Conservation (phyloP, 2,888 invertebrate species). For the Cephus nigrinus region DNA sequence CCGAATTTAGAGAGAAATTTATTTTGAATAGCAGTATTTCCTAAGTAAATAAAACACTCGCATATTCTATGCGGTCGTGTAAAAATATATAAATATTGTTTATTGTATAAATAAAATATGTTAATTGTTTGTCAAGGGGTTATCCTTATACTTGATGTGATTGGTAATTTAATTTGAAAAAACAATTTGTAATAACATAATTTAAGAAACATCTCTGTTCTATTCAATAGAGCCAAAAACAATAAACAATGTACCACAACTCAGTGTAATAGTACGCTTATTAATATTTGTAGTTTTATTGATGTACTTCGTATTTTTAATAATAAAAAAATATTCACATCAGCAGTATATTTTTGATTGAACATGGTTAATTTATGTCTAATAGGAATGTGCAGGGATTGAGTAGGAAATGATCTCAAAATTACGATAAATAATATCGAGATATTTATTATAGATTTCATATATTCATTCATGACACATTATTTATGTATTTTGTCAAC, state of each 20-base stretch:
- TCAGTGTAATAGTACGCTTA: neutral
- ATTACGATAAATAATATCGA: neutral
- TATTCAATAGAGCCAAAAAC: slow-evolving; percentile 28
- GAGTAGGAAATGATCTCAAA: neutral
- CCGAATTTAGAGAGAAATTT: neutral
- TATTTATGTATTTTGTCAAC: neutral
- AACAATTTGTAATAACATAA: neutral
- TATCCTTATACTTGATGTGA: neutral
- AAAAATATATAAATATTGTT: neutral
- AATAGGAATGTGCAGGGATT: neutral
- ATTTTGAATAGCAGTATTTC: neutral
- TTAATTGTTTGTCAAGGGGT: neutral
- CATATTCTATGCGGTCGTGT: neutral
- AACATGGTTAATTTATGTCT: neutral
- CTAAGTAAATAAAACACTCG: neutral
- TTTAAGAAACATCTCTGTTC: slow-evolving; percentile 7
- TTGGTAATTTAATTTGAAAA: neutral
- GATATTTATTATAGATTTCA: neutral
- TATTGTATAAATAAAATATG: neutral
- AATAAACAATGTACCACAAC: neutral
- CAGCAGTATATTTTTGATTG: neutral
- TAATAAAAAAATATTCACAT: slow-evolving; percentile 35
- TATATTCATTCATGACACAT: slow-evolving; percentile 11
- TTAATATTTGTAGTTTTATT: slow-evolving; percentile 25
- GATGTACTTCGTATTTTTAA: slow-evolving; percentile 43